Evolutionary conservation across 2,888 invertebrate species (phyloP).

Genomic region (Koerneria pararmatus): DNA sequence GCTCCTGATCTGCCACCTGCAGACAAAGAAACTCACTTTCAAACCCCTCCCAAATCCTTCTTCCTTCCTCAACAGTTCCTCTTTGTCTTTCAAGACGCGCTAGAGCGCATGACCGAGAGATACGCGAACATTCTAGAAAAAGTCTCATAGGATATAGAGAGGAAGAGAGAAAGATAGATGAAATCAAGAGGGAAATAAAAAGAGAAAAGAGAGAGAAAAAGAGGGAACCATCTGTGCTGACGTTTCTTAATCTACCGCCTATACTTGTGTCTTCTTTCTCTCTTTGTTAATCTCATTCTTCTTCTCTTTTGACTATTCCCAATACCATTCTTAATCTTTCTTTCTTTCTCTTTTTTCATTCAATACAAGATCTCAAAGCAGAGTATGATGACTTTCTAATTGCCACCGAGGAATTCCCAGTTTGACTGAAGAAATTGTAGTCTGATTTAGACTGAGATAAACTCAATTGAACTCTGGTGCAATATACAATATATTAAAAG

Average conservation of each 20-base stretch:
- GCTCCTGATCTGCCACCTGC: conserved; percentile 54
- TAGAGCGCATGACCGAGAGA: no score
- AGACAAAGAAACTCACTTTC: conserved; percentile 2
- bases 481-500: no score
- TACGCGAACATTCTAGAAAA: neutral
- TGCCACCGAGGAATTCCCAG: no score
- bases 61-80: neutral
- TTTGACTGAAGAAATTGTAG: no score
- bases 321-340: neutral
- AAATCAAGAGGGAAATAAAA: neutral
- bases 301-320: neutral
- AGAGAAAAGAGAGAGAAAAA: conserved; percentile 4
- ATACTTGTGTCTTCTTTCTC: conserved; percentile 10
- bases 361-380: neutral
- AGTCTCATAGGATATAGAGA: neutral
- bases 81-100: neutral
- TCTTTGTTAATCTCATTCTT: neutral
- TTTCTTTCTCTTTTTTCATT: neutral
- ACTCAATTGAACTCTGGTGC: no score
- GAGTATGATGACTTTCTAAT: no score
- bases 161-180: neutral
- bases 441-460: no score
- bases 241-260: neutral
- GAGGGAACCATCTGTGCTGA: neutral
- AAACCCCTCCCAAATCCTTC: neutral